phyloP scores from a whole-genome alignment of 2,888 invertebrate species.

The Nomada hirtipes region DNA sequence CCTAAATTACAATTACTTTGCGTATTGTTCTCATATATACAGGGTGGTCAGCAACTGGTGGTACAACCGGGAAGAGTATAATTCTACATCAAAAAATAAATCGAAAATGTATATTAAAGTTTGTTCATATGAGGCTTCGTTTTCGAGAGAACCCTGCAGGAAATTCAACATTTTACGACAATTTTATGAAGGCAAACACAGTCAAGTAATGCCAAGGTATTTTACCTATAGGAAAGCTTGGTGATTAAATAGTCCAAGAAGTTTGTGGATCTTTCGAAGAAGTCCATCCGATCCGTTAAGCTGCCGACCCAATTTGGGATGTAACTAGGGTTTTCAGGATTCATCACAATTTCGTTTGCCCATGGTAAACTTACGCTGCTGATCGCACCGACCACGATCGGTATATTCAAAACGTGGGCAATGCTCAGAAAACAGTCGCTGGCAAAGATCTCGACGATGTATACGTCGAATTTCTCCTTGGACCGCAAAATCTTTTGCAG shows the following conservation, averaged over 20 bases:
- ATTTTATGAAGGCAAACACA: too few relatives aligned
- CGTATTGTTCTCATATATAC: too few relatives aligned
- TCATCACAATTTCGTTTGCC: slow-evolving; percentile 72
- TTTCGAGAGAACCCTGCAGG: too few relatives aligned
- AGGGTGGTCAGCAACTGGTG: too few relatives aligned
- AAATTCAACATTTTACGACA: too few relatives aligned
- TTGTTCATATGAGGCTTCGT: too few relatives aligned
- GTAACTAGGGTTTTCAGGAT: slow-evolving; percentile 75
- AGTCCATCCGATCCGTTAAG: slow-evolving; percentile 63
- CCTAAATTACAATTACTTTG: too few relatives aligned
- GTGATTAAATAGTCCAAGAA: slow-evolving; percentile 47
- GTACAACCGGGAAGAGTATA: too few relatives aligned
- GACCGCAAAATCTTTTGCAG: slow-evolving; percentile 68
- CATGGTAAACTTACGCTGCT: slow-evolving; percentile 70
- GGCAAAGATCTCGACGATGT: slow-evolving; percentile 73
- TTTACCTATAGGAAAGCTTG: slow-evolving; percentile 60
- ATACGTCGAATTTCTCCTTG: slow-evolving; percentile 69
- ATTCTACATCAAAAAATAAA: too few relatives aligned
- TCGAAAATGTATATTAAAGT: too few relatives aligned
- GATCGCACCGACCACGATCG: slow-evolving; percentile 67
- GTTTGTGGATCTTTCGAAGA: slow-evolving; percentile 73
- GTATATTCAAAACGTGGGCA: slow-evolving; percentile 69
- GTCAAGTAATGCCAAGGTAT: too few relatives aligned
- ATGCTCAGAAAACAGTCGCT: slow-evolving; percentile 75
- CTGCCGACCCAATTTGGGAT: slow-evolving; percentile 68